Evolutionary conservation across 2,113 vertebrate genomes (phyloP).

Genomic region (Eclectus roratus): DNA sequence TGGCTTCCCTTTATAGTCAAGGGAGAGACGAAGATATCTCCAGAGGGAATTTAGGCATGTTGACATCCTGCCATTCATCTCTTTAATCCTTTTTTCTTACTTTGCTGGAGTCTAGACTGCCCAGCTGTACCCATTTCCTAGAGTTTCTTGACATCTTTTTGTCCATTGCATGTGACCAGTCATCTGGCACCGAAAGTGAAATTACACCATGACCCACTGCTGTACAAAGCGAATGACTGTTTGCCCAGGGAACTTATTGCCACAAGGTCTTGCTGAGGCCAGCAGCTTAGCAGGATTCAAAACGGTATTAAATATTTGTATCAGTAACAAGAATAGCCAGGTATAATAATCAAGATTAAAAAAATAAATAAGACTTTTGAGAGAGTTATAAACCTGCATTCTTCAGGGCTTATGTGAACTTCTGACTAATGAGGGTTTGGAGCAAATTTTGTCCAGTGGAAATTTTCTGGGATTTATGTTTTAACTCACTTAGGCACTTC

Average conservation of each 20-base stretch:
- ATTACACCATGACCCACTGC: background rate
- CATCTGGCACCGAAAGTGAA: background rate
- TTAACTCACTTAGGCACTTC: constrained; percentile 61
- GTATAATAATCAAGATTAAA: constrained; percentile 56
- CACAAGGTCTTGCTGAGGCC: constrained; percentile 11
- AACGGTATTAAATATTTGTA: constrained; percentile 25
- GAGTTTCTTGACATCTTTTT: background rate
- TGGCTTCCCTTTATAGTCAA: background rate
- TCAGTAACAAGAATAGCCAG: constrained; percentile 31
- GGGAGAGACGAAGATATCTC: background rate
- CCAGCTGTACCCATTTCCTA: background rate
- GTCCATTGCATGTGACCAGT: background rate
- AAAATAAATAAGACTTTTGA: constrained; percentile 22
- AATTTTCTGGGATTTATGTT: constrained; percentile 53
- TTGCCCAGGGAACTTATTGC: background rate
- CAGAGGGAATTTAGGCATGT: background rate
- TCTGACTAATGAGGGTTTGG: constrained; percentile 44
- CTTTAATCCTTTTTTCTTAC: background rate
- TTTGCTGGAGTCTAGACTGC: background rate
- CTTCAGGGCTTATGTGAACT: constrained; percentile 55
- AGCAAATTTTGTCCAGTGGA: constrained; percentile 43
- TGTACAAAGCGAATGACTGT: background rate
- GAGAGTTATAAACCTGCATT: constrained; percentile 35
- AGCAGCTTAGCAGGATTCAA: constrained; percentile 41
- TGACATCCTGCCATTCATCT: background rate